These are phyloP conservation scores for Lasioglossum marginatum DNA, from an alignment of 2,888 invertebrate genomes.

Conservation along the genomic window DNA sequence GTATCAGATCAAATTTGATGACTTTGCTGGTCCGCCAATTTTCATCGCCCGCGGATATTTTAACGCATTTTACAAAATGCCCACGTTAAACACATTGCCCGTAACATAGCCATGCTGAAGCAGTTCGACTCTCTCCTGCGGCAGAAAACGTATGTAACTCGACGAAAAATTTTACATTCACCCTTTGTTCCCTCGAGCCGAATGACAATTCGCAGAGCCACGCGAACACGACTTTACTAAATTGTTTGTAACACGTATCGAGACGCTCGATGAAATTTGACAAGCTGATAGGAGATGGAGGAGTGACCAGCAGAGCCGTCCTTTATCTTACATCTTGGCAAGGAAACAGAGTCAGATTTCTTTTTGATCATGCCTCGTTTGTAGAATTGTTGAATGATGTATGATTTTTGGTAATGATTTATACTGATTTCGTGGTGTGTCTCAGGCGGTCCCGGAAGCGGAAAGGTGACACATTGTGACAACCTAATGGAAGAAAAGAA, in stretches of 20 bases:
- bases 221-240: too few species aligned
- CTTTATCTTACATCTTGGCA: too few species aligned
- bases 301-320: too few species aligned
- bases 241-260: not conserved
- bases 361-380: not conserved
- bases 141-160: too few species aligned
- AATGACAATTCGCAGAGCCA: too few species aligned
- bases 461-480: conserved; percentile 99
- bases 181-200: too few species aligned
- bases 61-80: too few species aligned
- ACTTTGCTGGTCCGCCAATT: not conserved
- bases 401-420: conserved; percentile 19
- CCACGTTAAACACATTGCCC: too few species aligned
- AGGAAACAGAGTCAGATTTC: not conserved
- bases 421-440: not conserved
- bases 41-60: not conserved
- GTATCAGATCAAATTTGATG: not conserved
- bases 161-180: too few species aligned
- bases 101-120: too few species aligned
- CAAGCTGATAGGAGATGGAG: too few species aligned
- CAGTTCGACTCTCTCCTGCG: too few species aligned
- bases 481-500: conserved; percentile 94
- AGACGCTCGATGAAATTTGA: not conserved
- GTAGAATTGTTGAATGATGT: not conserved
- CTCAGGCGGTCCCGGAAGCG: conserved; percentile 97